phyloP scores from a whole-genome alignment of 2,797 vertebrate species.

The Clamator glandarius region DNA sequence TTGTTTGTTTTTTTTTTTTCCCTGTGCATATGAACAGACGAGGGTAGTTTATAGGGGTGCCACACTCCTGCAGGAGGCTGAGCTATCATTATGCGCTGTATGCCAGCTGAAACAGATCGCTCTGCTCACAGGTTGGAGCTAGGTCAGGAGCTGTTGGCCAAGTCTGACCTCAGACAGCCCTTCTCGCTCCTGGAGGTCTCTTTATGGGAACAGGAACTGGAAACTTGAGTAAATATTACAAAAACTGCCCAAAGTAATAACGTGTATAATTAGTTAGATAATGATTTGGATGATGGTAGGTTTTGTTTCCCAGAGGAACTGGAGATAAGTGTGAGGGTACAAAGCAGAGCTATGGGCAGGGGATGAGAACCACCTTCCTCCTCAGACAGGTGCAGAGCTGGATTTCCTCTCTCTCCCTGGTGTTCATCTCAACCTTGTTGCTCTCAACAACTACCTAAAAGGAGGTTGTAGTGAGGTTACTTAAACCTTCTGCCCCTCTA shows the following conservation, averaged over 20 bases:
- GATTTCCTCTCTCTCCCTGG: too few species aligned
- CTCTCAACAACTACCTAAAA: too few species aligned
- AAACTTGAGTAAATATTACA: too few species aligned
- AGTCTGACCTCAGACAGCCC: too few species aligned
- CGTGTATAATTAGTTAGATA: fast-evolving
- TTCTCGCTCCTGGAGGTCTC: not conserved
- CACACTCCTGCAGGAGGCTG: fast-evolving
- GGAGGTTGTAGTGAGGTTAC: too few species aligned
- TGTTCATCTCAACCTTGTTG: too few species aligned
- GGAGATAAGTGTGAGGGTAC: not conserved
- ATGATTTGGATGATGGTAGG: fast-evolving
- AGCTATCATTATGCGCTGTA: not conserved
- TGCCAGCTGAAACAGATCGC: fast-evolving
- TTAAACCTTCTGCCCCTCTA: too few species aligned
- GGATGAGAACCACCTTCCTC: too few species aligned
- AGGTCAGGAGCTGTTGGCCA: fast-evolving
- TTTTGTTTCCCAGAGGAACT: not conserved
- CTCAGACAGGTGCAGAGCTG: too few species aligned
- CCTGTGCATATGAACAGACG: not conserved
- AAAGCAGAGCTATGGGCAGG: fast-evolving
- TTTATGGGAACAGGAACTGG: not conserved
- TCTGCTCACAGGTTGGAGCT: fast-evolving
- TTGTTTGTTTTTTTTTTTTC: not conserved
- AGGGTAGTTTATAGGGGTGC: fast-evolving
- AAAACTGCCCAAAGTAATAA: not conserved